Percentiles rank a stretch among this genome's conserved stretches.
These are phyloP conservation scores for Cydia fagiglandana DNA, from an alignment of 1,140 invertebrate genomes.

Conservation along the genomic window DNA sequence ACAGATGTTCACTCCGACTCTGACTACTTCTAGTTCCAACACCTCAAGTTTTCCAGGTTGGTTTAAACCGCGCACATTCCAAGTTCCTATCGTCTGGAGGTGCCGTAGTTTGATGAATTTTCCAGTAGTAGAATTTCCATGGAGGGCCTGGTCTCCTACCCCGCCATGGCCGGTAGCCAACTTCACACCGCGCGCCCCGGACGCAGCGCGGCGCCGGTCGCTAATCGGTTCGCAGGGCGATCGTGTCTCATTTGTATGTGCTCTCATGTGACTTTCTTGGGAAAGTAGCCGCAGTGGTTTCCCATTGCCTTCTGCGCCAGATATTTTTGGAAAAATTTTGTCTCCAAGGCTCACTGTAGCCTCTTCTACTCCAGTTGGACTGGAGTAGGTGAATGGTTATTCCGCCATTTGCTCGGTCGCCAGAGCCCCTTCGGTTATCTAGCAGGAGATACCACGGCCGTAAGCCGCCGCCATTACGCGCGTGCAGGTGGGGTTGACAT, in stretches of 20 bases:
- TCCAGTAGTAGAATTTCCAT: slow-evolving; percentile 30
- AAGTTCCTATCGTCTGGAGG: slow-evolving; percentile 31
- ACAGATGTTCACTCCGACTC: too few relatives aligned
- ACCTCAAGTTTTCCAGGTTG: slow-evolving; percentile 34
- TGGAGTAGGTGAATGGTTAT: too few relatives aligned
- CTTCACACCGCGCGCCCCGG: slow-evolving; percentile 35
- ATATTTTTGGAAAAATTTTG: slow-evolving; percentile 15
- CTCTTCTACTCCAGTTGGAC: too few relatives aligned
- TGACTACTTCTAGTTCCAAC: too few relatives aligned
- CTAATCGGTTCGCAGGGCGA: slow-evolving; percentile 33
- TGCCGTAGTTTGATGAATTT: slow-evolving; percentile 33
- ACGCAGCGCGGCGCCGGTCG: slow-evolving; percentile 36
- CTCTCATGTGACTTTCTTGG: slow-evolving; percentile 37
- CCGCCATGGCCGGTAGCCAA: slow-evolving; percentile 31
- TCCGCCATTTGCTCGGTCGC: too few relatives aligned
- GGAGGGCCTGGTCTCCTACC: slow-evolving; percentile 35
- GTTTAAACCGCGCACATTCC: slow-evolving; percentile 4
- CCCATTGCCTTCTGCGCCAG: slow-evolving; percentile 37
- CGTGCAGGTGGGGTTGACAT: too few relatives aligned
- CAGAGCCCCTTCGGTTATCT: too few relatives aligned
- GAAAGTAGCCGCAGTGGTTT: slow-evolving; percentile 39
- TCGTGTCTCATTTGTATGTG: slow-evolving; percentile 1
- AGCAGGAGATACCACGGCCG: too few relatives aligned
- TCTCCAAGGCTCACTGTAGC: too few relatives aligned
- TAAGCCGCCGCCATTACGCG: too few relatives aligned